A percentile compares a stretch with the other conserved stretches of the same genome.
Evolutionary conservation across 2,113 vertebrate genomes (phyloP).

Genomic region (Tragelaphus scriptus): DNA sequence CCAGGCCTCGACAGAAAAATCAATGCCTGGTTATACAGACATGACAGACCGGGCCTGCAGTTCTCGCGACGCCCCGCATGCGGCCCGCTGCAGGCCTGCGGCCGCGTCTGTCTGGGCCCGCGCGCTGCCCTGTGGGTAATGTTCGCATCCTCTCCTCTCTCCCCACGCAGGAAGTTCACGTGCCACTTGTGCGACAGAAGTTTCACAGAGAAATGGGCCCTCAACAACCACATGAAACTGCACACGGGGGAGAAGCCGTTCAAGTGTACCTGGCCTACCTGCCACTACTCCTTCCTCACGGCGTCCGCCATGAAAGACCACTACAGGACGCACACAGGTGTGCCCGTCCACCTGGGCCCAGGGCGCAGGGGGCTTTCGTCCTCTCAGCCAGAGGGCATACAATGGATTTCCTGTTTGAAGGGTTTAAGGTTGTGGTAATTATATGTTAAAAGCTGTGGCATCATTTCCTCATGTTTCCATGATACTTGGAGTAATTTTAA

Average conservation of each 20-base stretch:
- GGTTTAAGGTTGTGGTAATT: neutral
- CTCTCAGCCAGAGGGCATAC: neutral
- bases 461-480: rapidly evolving
- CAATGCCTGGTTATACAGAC: conserved; percentile 99
- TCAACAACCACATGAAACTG: conserved; percentile 99
- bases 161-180: conserved; percentile 91
- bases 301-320: conserved; percentile 99
- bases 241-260: conserved; percentile 97
- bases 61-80: conserved; percentile 73
- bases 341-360: conserved; percentile 3
- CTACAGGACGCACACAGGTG: conserved; percentile 98
- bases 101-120: conserved; percentile 70
- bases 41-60: conserved; percentile 90
- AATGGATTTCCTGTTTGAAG: neutral
- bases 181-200: conserved; percentile 94
- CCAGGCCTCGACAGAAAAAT: conserved; percentile 99
- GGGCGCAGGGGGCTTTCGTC: neutral
- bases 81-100: conserved; percentile 65
- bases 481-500: neutral
- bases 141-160: conserved; percentile 74
- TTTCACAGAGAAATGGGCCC: conserved; percentile 98
- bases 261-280: conserved; percentile 96
- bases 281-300: conserved; percentile 98
- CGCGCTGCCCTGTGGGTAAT: conserved; percentile 27
- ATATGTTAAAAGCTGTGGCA: neutral